phyloP scores from a whole-genome alignment of 2,888 invertebrate genomes.

The Drosophila silvestris region DNA sequence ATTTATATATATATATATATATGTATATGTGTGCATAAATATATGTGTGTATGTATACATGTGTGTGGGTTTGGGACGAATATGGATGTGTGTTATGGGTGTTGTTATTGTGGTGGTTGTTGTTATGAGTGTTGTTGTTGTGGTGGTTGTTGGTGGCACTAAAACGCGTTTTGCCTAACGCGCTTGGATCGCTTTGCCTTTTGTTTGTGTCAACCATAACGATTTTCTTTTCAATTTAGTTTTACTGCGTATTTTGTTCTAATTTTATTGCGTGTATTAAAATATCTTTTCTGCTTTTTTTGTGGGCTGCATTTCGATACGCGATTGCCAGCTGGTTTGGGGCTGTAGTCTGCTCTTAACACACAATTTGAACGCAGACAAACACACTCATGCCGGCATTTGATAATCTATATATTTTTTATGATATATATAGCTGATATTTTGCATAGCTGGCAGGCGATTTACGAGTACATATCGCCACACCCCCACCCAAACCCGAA shows the following conservation, averaged over 20 bases:
- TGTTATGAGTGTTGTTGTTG: conserved; percentile 16
- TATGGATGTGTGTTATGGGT: conserved; percentile 34
- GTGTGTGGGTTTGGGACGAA: conserved; percentile 29
- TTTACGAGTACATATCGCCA: conserved; percentile 54
- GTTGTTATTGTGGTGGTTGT: conserved; percentile 27
- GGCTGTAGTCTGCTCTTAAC: conserved; percentile 60
- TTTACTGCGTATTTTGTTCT: conserved; percentile 78
- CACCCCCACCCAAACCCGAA: conserved; percentile 1
- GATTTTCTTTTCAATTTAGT: conserved; percentile 81
- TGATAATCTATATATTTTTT: conserved; percentile 76
- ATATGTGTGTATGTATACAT: conserved; percentile 17
- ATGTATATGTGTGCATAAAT: conserved; percentile 35
- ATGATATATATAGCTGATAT: conserved; percentile 77
- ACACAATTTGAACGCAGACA: conserved; percentile 65
- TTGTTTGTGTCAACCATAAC: conserved; percentile 69
- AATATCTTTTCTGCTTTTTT: conserved; percentile 36
- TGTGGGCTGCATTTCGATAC: conserved; percentile 38
- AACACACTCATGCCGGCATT: conserved; percentile 25
- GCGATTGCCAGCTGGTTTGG: conserved; percentile 20
- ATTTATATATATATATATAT: conserved; percentile 32
- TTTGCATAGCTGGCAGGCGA: conserved; percentile 78
- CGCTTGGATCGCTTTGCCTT: conserved; percentile 68
- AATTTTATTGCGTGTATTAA: conserved; percentile 79
- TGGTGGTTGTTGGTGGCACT: conserved; percentile 51
- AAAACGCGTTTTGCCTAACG: conserved; percentile 79